Conservation (phyloP, 1,140 invertebrate genomes). For the Carcinoscorpius rotundicauda region DNA sequence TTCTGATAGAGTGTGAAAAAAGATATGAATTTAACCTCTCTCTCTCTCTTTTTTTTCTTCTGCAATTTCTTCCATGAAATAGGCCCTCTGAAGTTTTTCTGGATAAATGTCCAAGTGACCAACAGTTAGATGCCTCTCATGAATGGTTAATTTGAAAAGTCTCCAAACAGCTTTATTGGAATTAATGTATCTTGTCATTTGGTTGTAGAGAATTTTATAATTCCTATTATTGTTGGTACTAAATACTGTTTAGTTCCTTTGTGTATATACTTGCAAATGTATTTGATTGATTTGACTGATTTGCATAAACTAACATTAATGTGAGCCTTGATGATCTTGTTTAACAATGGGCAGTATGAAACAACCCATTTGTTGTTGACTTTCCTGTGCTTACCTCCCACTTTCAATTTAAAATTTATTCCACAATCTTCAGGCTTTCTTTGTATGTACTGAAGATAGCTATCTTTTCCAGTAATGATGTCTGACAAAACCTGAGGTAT, state of each 20-base stretch:
- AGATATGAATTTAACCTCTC: conserved; percentile 13
- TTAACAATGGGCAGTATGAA: conserved; percentile 22
- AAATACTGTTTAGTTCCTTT: conserved; percentile 23
- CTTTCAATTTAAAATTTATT: too few relatives aligned
- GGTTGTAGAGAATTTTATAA: conserved; percentile 24
- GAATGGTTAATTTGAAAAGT: conserved; percentile 22
- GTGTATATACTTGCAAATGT: conserved; percentile 26
- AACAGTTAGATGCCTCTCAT: conserved; percentile 23
- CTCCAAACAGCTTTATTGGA: conserved; percentile 25
- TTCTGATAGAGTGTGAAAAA: conserved; percentile 1
- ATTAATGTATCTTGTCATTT: conserved; percentile 23
- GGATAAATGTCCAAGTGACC: conserved; percentile 24
- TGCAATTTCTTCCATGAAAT: conserved; percentile 10
- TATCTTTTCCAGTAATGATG: too few relatives aligned
- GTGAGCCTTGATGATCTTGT: conserved; percentile 21
- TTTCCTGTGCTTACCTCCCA: too few relatives aligned
- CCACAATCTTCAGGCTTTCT: too few relatives aligned
- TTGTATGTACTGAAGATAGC: too few relatives aligned
- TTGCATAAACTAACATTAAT: conserved; percentile 26
- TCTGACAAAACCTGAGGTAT: too few relatives aligned
- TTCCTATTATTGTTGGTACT: conserved; percentile 23
- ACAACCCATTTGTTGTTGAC: conserved; percentile 24
- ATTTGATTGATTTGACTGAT: conserved; percentile 25
- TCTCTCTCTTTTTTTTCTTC: neutral
- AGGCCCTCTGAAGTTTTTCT: conserved; percentile 24